phyloP scores from a whole-genome alignment of 2,113 vertebrate genomes.

The Alaudala cheleensis region DNA sequence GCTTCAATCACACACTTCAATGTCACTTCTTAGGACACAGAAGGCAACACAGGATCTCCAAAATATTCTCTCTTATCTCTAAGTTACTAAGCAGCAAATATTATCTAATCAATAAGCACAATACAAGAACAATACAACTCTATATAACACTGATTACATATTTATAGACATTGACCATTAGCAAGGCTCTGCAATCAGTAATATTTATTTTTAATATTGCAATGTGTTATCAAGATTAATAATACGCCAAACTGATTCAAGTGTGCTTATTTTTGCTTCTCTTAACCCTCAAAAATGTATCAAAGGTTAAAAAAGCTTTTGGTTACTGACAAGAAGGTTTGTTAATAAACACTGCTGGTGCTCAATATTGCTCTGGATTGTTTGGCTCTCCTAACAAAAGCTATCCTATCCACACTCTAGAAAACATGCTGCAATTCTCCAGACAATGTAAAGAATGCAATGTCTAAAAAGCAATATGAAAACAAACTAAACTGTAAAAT shows the following conservation, averaged over 20 bases:
- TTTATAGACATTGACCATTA: constrained; percentile 29
- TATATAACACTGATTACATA: not conserved
- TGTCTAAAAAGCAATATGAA: not conserved
- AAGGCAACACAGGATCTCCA: not conserved
- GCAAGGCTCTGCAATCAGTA: constrained; percentile 4
- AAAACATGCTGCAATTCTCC: not conserved
- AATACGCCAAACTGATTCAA: not conserved
- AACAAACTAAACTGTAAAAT: not conserved
- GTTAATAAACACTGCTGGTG: not conserved
- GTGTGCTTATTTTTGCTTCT: not conserved
- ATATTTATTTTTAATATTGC: constrained; percentile 23
- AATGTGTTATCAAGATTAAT: not conserved
- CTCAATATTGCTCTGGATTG: not conserved
- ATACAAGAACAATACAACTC: constrained; percentile 48
- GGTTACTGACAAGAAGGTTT: constrained; percentile 19
- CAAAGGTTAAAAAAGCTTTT: not conserved
- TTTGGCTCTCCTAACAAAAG: not conserved
- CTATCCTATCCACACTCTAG: not conserved
- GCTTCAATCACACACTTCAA: constrained; percentile 61
- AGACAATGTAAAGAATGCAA: not conserved
- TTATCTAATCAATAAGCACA: constrained; percentile 66
- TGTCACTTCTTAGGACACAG: constrained; percentile 4
- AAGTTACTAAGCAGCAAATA: not conserved
- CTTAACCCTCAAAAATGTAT: not conserved
- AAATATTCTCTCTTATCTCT: constrained; percentile 1